phyloP scores from a whole-genome alignment of 37 sponge, comb jelly and placozoan species.

The Chondrilla cf. caribensis region DNA sequence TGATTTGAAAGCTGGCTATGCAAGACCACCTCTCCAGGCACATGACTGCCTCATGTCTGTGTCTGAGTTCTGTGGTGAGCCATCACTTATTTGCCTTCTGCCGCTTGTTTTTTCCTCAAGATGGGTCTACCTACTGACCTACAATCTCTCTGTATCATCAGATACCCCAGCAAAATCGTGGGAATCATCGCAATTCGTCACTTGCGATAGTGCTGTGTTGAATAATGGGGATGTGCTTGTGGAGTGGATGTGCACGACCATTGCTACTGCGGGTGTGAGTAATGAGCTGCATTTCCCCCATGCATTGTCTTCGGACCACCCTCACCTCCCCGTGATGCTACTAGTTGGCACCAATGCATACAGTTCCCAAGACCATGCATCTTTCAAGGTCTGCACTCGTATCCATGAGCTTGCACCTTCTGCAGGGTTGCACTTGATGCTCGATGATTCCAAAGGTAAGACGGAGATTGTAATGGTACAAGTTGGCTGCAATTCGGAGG shows the following conservation, averaged over 20 bases:
- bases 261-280: background rate
- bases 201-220: background rate
- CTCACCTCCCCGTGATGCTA: conserved; percentile 12
- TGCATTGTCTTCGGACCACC: background rate
- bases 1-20: background rate
- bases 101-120: background rate
- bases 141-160: background rate
- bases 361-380: too few species aligned
- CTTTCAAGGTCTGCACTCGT: background rate
- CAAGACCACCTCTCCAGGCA: background rate
- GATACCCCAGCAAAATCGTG: background rate
- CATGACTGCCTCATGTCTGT: conserved; percentile 1
- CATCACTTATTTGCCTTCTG: background rate
- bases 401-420: background rate
- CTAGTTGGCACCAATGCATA: background rate
- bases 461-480: background rate
- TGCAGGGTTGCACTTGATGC: background rate
- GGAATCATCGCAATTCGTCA: background rate
- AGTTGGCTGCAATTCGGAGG: background rate
- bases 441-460: background rate
- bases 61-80: conserved; percentile 25
- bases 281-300: background rate
- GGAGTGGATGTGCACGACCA: conserved; percentile 11
- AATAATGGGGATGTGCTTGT: background rate
- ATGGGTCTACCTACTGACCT: background rate